Evolutionary conservation across 2,113 vertebrate species (phyloP).

Genomic region (Oreochromis spilurus): DNA sequence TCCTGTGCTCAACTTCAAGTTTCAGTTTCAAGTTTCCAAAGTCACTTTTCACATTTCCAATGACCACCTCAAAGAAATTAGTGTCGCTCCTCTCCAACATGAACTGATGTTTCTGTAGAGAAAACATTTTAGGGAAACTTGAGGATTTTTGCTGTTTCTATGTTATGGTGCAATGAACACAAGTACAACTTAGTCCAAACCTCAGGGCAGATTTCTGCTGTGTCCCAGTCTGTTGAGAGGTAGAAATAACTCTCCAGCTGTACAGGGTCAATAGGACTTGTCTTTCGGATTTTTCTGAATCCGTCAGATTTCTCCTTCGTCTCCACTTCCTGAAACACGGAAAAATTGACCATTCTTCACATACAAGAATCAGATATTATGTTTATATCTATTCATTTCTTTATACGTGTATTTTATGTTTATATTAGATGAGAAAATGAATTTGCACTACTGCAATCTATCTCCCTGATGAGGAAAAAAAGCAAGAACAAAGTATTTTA

Average conservation of each 20-base stretch:
- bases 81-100: neutral
- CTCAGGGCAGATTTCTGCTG: neutral
- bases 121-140: neutral
- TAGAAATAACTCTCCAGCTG: neutral
- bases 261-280: neutral
- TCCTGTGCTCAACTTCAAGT: neutral
- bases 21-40: neutral
- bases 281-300: neutral
- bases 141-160: neutral
- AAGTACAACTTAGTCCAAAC: neutral
- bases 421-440: neutral
- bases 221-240: neutral
- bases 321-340: neutral
- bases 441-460: no score
- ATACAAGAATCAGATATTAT: neutral
- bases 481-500: no score
- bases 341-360: neutral
- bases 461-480: no score
- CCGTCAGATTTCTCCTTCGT: neutral
- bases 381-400: neutral
- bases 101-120: neutral
- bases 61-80: neutral
- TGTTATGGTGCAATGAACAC: neutral
- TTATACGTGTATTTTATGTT: neutral
- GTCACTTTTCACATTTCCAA: accelerated